Base-by-base conservation (phyloP, 2,888 invertebrate genomes). In the Melanargia galathea region DNA sequence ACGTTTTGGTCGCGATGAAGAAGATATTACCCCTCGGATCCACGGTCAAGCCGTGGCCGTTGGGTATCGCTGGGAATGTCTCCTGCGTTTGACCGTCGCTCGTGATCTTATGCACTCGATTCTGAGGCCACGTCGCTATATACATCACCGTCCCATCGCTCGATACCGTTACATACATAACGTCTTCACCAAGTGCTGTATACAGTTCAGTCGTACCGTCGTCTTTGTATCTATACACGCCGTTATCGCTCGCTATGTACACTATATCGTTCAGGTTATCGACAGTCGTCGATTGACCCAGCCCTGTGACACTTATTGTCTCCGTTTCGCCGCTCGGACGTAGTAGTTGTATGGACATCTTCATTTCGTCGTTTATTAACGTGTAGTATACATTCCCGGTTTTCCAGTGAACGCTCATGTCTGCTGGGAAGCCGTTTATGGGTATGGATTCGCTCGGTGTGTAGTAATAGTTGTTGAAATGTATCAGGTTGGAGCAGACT, bases 251-350 rank as follows among this genome's bases (percentile, higher is more conserved):
- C 0, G 88, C 90, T 46, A 91, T 74, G 68, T 89, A 91, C 1
- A 90, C 79, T 4, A 88, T 82, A 76, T 90, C 87, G 67, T 90
- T 90, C 16, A 86, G 80, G 83, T 91, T 90, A 83, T 91, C 90
- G 22, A 91, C 83, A 1, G 85, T 80, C 1, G 85, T 85, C 11
- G 90, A 90, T 58, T 91, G 91, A 46, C 90, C 91, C 8, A 89
- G 68, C 0, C 87, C 89, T 0, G 84, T 79, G 0, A 87, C 84
- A 83, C 86, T 86, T 3, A 91, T 84, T 0, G 77, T 73, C 16
- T 86, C 83, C 0, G 79, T 56, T 59, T 87, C 85, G 0, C 85
- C 85, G 26, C 81, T 83, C 0, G 82, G 74, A n/a, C 77, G 78
- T 48, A 89, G 46, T 0, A 86, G 72, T 79, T 87, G 84, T 0